Percentiles rank a stretch among this genome's conserved stretches.
These are phyloP conservation scores for Papilio glaucus DNA, from an alignment of 1,140 invertebrate genomes.

Conservation along the genomic window DNA sequence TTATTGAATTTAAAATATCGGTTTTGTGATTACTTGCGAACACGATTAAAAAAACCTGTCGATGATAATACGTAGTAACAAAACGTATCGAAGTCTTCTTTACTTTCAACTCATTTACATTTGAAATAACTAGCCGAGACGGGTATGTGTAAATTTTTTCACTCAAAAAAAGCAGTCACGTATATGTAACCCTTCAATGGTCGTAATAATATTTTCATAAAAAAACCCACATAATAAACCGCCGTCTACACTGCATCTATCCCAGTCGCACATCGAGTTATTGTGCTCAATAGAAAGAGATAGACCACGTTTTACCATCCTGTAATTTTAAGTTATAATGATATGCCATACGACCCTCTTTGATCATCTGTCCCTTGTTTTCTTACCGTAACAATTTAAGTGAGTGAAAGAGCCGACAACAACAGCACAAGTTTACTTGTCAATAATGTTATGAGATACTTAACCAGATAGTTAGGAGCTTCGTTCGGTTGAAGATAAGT, in stretches of 20 bases:
- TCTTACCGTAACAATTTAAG: conserved; percentile 40
- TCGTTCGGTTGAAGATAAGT: conserved; percentile 6
- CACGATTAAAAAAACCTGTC: conserved; percentile 20
- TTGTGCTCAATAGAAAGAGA: conserved; percentile 47
- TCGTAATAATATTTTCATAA: conserved; percentile 51
- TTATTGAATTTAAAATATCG: conserved; percentile 27
- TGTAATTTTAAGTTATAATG: conserved; percentile 64
- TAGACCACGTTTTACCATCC: conserved; percentile 49
- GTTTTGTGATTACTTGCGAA: conserved; percentile 18
- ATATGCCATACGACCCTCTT: conserved; percentile 73
- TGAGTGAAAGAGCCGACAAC: conserved; percentile 47
- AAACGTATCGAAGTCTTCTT: conserved; percentile 35
- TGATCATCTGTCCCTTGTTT: conserved; percentile 50
- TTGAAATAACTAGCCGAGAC: conserved; percentile 33
- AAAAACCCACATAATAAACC: conserved; percentile 48
- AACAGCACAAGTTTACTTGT: conserved; percentile 47
- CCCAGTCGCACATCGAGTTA: conserved; percentile 38
- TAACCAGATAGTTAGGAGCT: conserved; percentile 33
- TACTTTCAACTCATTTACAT: conserved; percentile 38
- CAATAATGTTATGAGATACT: conserved; percentile 34
- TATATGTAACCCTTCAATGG: conserved; percentile 45
- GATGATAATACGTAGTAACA: conserved; percentile 31
- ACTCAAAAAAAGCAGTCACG: conserved; percentile 39
- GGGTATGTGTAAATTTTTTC: conserved; percentile 38
- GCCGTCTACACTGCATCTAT: conserved; percentile 50